Evolutionary conservation across 2,888 invertebrate genomes (phyloP).

Genomic region (Corbicula japonica): DNA sequence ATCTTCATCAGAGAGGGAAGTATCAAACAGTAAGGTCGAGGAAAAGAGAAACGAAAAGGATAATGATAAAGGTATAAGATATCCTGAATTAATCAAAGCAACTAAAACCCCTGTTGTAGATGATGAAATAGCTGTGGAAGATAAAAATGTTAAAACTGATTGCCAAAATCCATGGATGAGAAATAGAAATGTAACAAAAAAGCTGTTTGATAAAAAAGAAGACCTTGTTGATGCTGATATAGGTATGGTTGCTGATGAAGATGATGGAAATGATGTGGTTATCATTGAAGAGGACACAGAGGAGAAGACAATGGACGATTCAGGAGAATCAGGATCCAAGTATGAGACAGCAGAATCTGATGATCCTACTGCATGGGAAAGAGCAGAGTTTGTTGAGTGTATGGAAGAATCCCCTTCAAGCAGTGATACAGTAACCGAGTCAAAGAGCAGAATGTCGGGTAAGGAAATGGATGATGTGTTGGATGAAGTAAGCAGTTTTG

Average conservation of each 20-base stretch:
- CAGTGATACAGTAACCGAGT: conserved; percentile 9
- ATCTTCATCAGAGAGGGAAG: conserved; percentile 3
- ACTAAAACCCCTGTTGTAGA: neutral
- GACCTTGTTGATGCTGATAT: neutral
- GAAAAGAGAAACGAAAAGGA: neutral
- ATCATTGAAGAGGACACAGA: neutral
- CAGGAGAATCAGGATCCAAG: conserved; percentile 30
- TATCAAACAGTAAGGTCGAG: neutral
- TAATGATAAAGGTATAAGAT: neutral
- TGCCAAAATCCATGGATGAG: neutral
- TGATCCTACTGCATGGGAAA: conserved; percentile 46
- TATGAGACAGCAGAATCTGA: conserved; percentile 39
- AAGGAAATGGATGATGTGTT: neutral
- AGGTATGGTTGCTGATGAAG: neutral
- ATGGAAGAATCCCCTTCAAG: conserved; percentile 4
- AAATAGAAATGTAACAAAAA: neutral
- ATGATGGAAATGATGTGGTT: neutral
- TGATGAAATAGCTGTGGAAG: neutral
- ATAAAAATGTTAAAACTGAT: neutral
- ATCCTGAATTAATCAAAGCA: neutral
- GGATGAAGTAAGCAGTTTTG: too few species aligned
- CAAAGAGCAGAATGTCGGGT: conserved; percentile 4
- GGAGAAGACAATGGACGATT: conserved; percentile 33
- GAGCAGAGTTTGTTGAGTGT: conserved; percentile 32
- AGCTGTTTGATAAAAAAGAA: neutral